Conservation (phyloP, 2,797 vertebrate species). For the Megaceryle alcyon region DNA sequence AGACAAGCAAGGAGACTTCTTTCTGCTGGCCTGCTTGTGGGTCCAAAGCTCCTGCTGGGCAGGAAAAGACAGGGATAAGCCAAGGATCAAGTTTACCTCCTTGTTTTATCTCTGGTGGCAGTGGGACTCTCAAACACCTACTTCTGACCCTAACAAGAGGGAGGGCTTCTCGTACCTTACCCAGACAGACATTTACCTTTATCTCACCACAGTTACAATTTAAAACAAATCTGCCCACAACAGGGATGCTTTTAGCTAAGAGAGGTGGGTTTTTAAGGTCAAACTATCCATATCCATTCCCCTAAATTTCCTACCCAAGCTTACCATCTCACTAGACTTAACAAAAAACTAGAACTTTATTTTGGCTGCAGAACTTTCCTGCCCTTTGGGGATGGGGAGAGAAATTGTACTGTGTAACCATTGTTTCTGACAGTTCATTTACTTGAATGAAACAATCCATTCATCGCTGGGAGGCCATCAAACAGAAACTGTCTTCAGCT, state of each 20-base stretch:
- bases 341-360: slow-evolving; percentile 46
- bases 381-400: slow-evolving; percentile 45
- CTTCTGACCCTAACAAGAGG: fast-evolving
- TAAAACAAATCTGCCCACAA: background rate
- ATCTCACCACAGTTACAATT: background rate
- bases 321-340: slow-evolving; percentile 22
- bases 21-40: background rate
- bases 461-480: slow-evolving; percentile 59
- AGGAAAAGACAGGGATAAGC: background rate
- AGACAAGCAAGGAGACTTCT: background rate
- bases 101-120: background rate
- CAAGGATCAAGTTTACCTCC: background rate
- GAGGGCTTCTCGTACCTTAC: background rate
- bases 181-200: background rate
- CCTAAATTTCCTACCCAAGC: background rate
- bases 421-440: slow-evolving; percentile 76
- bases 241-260: background rate
- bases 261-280: background rate
- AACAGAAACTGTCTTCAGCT: slow-evolving; percentile 64
- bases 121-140: background rate
- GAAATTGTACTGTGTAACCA: slow-evolving; percentile 44
- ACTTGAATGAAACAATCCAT: slow-evolving; percentile 71
- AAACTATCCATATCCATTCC: background rate
- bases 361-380: slow-evolving; percentile 54
- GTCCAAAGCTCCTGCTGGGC: background rate